Evolutionary conservation across 2,888 invertebrate genomes (phyloP).

Genomic region (Andricus curvator): DNA sequence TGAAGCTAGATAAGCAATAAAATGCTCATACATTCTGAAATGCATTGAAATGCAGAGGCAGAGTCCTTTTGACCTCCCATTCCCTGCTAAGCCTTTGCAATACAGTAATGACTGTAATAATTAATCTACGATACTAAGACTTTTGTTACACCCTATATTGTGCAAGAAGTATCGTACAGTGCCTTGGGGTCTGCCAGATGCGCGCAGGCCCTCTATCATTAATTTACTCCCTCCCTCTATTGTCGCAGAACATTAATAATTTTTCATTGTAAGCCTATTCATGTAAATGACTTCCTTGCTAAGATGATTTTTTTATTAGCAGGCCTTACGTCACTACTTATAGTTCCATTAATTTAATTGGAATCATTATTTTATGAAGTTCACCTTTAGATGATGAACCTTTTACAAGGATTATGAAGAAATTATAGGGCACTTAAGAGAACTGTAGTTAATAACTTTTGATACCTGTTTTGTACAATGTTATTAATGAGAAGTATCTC

Average conservation of each 20-base stretch:
- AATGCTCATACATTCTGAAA: not conserved
- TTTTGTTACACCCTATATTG: slow-evolving; percentile 11
- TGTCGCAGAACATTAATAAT: not conserved
- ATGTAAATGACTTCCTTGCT: not conserved
- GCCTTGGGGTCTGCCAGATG: not conserved
- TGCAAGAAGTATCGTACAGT: slow-evolving; percentile 1
- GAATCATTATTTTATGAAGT: not conserved
- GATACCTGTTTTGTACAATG: not conserved
- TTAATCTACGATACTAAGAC: slow-evolving; percentile 6
- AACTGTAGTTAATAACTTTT: not conserved
- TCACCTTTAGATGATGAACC: not conserved
- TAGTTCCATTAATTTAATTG: not conserved
- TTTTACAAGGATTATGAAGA: not conserved
- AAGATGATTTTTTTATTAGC: not conserved
- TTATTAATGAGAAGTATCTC: too few relatives aligned
- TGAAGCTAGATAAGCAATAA: not conserved
- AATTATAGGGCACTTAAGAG: not conserved
- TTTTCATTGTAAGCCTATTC: not conserved
- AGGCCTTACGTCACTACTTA: not conserved
- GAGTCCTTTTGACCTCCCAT: not conserved
- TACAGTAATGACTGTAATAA: not conserved
- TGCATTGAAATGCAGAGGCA: not conserved
- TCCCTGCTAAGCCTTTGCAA: not conserved
- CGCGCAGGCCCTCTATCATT: not conserved
- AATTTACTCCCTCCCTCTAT: slow-evolving; percentile 7